Evolutionary conservation across 2,888 invertebrate genomes (phyloP).

Genomic region (Iselma pallidipennis): DNA sequence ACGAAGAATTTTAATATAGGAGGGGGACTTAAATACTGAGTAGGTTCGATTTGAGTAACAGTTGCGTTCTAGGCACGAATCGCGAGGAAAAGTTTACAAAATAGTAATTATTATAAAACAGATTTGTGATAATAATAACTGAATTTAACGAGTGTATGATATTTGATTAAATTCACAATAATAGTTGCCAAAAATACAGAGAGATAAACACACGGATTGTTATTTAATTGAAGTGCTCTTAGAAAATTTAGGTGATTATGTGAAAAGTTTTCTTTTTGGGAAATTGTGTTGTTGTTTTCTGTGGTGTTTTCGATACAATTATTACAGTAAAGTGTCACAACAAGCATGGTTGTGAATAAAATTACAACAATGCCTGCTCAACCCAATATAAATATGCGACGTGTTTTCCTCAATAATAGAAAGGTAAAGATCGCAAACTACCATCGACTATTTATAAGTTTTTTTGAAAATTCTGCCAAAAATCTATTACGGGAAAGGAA

Average conservation of each 20-base stretch:
- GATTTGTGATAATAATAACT: no score
- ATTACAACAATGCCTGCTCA: constrained; percentile 49
- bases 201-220: no score
- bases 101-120: no score
- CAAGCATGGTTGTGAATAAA: constrained; percentile 53
- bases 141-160: no score
- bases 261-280: constrained; percentile 12
- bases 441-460: neutral
- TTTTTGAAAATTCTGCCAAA: constrained; percentile 3
- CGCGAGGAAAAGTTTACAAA: no score
- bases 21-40: constrained; percentile 27
- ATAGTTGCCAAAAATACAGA: no score
- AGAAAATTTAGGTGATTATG: constrained; percentile 17
- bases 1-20: constrained; percentile 8
- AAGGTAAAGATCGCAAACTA: constrained; percentile 51
- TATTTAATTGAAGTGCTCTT: neutral
- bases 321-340: neutral
- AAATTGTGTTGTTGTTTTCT: neutral
- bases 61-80: constrained; percentile 13
- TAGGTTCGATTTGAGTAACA: constrained; percentile 18
- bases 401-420: constrained; percentile 47
- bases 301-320: neutral
- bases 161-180: no score
- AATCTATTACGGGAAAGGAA: neutral
- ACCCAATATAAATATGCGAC: constrained; percentile 47